phyloP scores from a whole-genome alignment of 2,113 vertebrate species.

The Misgurnus anguillicaudatus region DNA sequence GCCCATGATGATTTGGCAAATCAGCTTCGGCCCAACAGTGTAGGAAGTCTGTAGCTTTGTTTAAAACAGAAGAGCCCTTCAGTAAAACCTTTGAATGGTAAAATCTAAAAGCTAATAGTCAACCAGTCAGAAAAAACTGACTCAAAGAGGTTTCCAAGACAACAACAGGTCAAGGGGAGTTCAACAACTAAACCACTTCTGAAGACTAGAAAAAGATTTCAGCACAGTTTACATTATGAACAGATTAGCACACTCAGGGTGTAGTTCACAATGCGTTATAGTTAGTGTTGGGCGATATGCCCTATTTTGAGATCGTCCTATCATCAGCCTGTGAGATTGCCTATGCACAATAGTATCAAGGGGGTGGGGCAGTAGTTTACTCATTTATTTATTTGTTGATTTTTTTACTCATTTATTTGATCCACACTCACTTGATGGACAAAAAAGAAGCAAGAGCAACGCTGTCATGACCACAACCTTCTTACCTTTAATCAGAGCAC shows the following conservation, averaged over 20 bases:
- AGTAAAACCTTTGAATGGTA: neutral
- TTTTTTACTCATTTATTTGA: too few species aligned
- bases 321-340: too few species aligned
- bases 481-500: too few species aligned
- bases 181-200: conserved; percentile 19
- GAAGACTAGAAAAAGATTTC: neutral
- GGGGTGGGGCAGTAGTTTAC: too few species aligned
- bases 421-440: too few species aligned
- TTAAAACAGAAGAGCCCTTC: conserved; percentile 1
- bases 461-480: too few species aligned
- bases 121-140: conserved; percentile 2
- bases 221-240: neutral
- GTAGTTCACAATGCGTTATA: neutral
- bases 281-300: too few species aligned
- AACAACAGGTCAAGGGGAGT: conserved; percentile 28
- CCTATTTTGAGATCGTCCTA: too few species aligned
- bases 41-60: neutral
- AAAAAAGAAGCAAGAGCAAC: too few species aligned
- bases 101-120: neutral
- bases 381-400: too few species aligned
- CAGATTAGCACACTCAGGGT: too few species aligned
- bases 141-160: conserved; percentile 27
- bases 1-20: neutral
- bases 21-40: neutral
- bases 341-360: too few species aligned